Base-by-base conservation (phyloP, 2,888 invertebrate species). In the Lissocephala sabroskyi region DNA sequence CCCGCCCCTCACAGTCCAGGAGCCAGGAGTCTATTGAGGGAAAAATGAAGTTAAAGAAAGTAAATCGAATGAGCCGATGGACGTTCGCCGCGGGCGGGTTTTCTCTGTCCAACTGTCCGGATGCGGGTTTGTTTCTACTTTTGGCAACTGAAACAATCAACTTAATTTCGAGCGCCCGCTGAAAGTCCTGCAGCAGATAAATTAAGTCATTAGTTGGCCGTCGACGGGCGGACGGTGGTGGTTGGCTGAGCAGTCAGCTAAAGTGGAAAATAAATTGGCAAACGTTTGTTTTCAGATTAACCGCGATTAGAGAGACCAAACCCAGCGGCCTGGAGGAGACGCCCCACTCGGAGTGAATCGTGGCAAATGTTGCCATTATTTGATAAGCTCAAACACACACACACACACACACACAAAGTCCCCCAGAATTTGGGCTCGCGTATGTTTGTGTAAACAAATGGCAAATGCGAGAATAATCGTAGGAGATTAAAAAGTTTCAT, bases 131-230 rank as follows among this genome's bases (percentile, higher is more conserved):
- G 10, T 41, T 35, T 44, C 44, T 45, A 11, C 26, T 46, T 40
- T 40, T 45, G 42, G 43, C 54, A 46, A 52, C 41, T 52, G 67
- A 71, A 79, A 77, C 77, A 79, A 79, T 77, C 67, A 77, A 80
- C 78, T 79, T 81, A 77, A 80, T 74, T 77, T 79, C 70, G n/a
- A n/a, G 67, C 75, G 79, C 74, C 74, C 76, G 80, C 73, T 78
- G 80, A 79, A 76, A 71, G 68, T 79, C 82, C 81, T 78, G 79
- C 79, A 77, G 79, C 80, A 79, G 84, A 83, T 84, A 84, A 84
- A 84, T 84, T 84, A 84, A 84, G 83, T 84, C 84, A 84, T 84
- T 84, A 84, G 84, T 82, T 83, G 79, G 50, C 33, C 6, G 11
- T 41, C 36, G 18, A 17, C 26, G 36, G 6, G 40, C 33, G 41